Evolutionary conservation across 2,797 vertebrate genomes (phyloP).

Genomic region (Tenualosa ilisha): DNA sequence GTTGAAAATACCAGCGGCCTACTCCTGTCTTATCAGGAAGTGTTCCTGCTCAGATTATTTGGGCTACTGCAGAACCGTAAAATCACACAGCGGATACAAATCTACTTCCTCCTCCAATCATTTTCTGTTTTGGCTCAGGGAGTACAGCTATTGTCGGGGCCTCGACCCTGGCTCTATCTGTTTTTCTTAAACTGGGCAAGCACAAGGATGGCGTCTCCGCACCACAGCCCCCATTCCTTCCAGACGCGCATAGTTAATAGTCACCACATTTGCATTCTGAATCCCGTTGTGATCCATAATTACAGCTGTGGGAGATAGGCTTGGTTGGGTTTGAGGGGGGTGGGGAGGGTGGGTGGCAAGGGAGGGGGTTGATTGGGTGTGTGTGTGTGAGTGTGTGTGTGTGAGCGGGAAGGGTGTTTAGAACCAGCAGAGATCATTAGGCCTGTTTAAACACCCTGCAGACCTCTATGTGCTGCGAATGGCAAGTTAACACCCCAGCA

Average conservation of each 20-base stretch:
- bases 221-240: slow-evolving; percentile 6
- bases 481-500: slow-evolving; percentile 49
- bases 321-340: background rate
- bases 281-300: slow-evolving; percentile 57
- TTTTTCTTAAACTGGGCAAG: background rate
- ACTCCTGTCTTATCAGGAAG: slow-evolving; percentile 56
- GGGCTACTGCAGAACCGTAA: slow-evolving; percentile 44
- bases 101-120: background rate
- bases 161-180: background rate
- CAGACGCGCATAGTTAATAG: slow-evolving; percentile 39
- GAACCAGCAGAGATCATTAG: slow-evolving; percentile 58
- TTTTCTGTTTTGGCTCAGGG: background rate
- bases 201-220: background rate
- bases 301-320: slow-evolving; percentile 24
- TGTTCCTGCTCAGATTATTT: slow-evolving; percentile 52
- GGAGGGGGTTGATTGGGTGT: background rate
- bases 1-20: background rate
- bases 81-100: slow-evolving; percentile 35
- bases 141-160: background rate
- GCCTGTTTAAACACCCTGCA: slow-evolving; percentile 53
- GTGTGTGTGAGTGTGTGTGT: slow-evolving; percentile 8
- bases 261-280: slow-evolving; percentile 54
- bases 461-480: background rate
- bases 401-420: slow-evolving; percentile 52
- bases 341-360: background rate